Conservation (phyloP, 2,113 vertebrate genomes). For the Fregata magnificens region DNA sequence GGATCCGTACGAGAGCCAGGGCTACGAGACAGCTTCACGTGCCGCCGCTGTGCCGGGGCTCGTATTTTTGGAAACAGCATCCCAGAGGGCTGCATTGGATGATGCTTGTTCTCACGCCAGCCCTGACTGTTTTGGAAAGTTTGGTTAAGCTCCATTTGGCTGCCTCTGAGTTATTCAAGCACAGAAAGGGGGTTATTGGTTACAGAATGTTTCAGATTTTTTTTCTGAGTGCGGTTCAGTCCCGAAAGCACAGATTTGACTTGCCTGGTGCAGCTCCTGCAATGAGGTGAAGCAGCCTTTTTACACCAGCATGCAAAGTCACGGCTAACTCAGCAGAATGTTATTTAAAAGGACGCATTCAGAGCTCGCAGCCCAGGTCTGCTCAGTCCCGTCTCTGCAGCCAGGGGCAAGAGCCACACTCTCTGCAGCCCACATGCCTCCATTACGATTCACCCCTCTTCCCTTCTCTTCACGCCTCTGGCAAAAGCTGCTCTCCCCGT, state of each 20-base stretch:
- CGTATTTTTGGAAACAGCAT: constrained; percentile 8
- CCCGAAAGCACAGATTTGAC: neutral
- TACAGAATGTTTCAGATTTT: neutral
- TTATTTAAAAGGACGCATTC: rapidly evolving
- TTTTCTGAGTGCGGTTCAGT: rapidly evolving
- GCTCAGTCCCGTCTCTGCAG: neutral
- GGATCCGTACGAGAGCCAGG: neutral
- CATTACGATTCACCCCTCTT: rapidly evolving
- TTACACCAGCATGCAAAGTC: neutral
- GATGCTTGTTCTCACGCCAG: constrained; percentile 39
- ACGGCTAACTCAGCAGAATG: neutral
- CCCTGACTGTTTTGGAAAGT: constrained; percentile 32
- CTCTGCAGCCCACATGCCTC: neutral
- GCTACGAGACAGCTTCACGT: neutral
- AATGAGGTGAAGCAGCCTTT: neutral
- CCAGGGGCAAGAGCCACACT: neutral
- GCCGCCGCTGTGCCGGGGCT: neutral
- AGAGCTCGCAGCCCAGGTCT: neutral
- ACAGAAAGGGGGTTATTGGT: neutral
- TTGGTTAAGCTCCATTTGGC: constrained; percentile 21
- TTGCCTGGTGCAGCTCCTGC: neutral
- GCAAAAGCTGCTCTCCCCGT: rapidly evolving
- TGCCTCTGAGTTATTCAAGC: neutral
- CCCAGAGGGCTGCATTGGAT: constrained; percentile 23
- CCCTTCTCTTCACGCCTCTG: rapidly evolving